Conservation (phyloP, 2,797 vertebrate species). For the Lacerta viridis region DNA sequence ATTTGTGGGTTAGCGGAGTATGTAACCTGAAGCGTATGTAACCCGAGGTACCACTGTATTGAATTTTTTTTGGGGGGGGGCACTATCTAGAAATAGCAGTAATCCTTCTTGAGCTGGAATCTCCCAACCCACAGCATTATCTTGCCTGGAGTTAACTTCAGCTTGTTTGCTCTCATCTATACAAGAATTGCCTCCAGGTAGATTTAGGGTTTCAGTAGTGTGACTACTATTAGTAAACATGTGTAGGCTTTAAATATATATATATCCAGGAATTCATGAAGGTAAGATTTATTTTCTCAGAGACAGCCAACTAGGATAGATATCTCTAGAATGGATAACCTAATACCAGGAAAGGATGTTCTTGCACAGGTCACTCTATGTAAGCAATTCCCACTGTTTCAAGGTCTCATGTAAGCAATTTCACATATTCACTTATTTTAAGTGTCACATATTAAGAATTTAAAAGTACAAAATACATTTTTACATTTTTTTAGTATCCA, state of each 20-base stretch:
- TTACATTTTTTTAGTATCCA: constrained; percentile 50
- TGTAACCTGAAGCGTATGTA: too few relatives aligned
- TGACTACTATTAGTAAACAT: neutral
- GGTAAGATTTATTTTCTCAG: constrained; percentile 1
- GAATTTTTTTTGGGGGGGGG: too few relatives aligned
- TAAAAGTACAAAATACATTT: constrained; percentile 21
- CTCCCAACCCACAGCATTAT: too few relatives aligned
- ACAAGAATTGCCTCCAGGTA: neutral
- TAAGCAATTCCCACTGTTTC: neutral
- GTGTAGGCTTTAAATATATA: neutral
- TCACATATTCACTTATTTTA: neutral
- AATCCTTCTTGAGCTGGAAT: too few relatives aligned
- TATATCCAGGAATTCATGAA: neutral
- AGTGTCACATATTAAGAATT: neutral
- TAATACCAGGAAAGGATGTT: neutral
- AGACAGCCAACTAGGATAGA: neutral
- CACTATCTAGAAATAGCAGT: too few relatives aligned
- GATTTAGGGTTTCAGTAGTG: neutral
- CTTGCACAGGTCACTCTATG: neutral
- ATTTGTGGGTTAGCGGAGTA: too few relatives aligned
- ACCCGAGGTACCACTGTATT: too few relatives aligned
- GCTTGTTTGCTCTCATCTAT: too few relatives aligned
- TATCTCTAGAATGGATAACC: neutral
- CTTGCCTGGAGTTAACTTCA: too few relatives aligned
- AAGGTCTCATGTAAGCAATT: neutral